phyloP scores from a whole-genome alignment of 2,113 vertebrate genomes.

The Lepus europaeus region DNA sequence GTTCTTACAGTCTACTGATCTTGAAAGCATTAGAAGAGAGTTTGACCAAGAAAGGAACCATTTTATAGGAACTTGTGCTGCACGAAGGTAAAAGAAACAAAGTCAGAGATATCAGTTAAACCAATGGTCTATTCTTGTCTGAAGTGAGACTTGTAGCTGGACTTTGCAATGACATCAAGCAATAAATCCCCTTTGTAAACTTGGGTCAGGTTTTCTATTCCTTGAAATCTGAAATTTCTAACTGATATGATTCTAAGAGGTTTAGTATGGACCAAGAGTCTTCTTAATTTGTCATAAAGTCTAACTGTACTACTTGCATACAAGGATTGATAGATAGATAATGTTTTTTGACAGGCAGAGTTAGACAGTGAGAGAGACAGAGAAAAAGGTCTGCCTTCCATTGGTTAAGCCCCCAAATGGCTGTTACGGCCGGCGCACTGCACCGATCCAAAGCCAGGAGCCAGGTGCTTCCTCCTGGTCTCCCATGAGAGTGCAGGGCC shows the following conservation, averaged over 20 bases:
- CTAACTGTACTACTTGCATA: neutral
- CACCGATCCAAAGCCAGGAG: too few species aligned
- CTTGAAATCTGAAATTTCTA: neutral
- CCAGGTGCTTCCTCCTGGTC: too few species aligned
- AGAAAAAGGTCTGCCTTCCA: too few species aligned
- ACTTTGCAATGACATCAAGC: neutral
- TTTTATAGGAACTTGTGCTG: neutral
- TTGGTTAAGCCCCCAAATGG: too few species aligned
- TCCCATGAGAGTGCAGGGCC: too few species aligned
- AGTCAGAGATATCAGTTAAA: neutral
- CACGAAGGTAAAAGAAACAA: neutral
- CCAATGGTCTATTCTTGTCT: neutral
- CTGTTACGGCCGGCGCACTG: too few species aligned
- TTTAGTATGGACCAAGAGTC: neutral
- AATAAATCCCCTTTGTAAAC: neutral
- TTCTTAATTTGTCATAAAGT: neutral
- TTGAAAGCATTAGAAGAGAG: neutral
- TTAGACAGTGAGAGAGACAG: too few species aligned
- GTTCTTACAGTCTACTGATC: neutral
- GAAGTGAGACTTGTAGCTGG: neutral
- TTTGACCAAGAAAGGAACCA: neutral
- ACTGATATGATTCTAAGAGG: neutral
- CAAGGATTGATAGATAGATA: neutral
- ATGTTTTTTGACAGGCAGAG: too few species aligned
- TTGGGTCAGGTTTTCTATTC: neutral